These are phyloP conservation scores for Plutomurus gul DNA, from an alignment of 1,140 invertebrate genomes.

Conservation along the genomic window DNA sequence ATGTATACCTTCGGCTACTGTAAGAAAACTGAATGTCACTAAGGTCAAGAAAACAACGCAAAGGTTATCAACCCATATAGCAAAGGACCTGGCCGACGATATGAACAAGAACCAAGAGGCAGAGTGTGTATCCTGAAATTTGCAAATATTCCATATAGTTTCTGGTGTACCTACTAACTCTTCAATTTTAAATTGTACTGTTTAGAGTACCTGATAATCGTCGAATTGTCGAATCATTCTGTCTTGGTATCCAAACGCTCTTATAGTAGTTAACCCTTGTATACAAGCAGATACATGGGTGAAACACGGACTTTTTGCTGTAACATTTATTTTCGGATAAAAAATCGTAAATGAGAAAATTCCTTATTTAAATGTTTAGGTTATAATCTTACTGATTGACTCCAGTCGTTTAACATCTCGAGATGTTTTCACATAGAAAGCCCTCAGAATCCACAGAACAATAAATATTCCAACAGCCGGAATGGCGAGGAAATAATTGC, in stretches of 20 bases:
- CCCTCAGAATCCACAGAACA: slow-evolving; percentile 62
- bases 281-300: slow-evolving; percentile 85
- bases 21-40: slow-evolving; percentile 42
- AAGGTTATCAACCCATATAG: slow-evolving; percentile 38
- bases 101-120: slow-evolving; percentile 70
- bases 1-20: slow-evolving; percentile 18
- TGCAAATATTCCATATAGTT: background rate
- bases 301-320: slow-evolving; percentile 76
- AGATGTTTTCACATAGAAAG: slow-evolving; percentile 67
- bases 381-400: slow-evolving; percentile 55
- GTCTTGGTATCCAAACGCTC: slow-evolving; percentile 76
- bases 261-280: slow-evolving; percentile 85
- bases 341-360: background rate
- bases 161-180: too few species aligned
- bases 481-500: slow-evolving; percentile 62
- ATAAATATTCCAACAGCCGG: slow-evolving; percentile 62
- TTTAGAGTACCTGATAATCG: slow-evolving; percentile 63
- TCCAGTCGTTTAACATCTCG: slow-evolving; percentile 66
- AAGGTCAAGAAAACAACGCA: slow-evolving; percentile 35
- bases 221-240: slow-evolving; percentile 80
- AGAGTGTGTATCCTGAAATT: slow-evolving; percentile 62
- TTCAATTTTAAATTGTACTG: slow-evolving; percentile 58
- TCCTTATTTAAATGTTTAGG: slow-evolving; percentile 50
- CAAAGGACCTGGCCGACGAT: slow-evolving; percentile 60
- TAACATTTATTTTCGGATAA: background rate